phyloP scores from a whole-genome alignment of 2,888 invertebrate genomes.

The Tipula vernalis region DNA sequence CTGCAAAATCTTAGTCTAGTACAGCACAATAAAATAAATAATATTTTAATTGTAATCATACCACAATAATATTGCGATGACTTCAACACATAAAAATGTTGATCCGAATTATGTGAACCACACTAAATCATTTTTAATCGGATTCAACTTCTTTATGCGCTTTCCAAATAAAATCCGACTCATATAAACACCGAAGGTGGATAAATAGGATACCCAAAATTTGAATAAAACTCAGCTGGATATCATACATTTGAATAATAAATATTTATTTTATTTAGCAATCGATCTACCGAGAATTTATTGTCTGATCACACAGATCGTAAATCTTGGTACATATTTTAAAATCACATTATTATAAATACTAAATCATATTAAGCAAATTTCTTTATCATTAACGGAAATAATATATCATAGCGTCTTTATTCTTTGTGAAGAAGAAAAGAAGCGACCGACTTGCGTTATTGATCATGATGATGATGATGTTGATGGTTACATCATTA shows the following conservation, averaged over 20 bases:
- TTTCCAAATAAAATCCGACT: neutral
- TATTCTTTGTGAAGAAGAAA: neutral
- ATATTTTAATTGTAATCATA: neutral
- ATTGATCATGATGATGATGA: neutral
- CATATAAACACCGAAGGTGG: neutral
- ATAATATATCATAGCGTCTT: neutral
- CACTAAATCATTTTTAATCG: neutral
- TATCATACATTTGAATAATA: neutral
- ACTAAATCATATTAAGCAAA: neutral
- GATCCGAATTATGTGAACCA: neutral
- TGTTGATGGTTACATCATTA: neutral
- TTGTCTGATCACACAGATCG: neutral
- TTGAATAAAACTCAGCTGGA: neutral
- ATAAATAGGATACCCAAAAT: neutral
- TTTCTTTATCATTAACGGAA: neutral
- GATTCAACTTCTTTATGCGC: neutral
- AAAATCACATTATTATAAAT: neutral
- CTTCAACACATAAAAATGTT: neutral
- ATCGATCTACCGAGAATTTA: neutral
- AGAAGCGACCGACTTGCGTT: neutral
- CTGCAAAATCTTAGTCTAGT: too few relatives aligned
- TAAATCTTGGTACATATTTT: neutral
- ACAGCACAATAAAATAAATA: neutral
- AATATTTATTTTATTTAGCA: neutral
- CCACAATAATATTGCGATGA: too few relatives aligned